Base-by-base conservation (phyloP, 1,140 invertebrate species). In the Pentalonia nigronervosa region DNA sequence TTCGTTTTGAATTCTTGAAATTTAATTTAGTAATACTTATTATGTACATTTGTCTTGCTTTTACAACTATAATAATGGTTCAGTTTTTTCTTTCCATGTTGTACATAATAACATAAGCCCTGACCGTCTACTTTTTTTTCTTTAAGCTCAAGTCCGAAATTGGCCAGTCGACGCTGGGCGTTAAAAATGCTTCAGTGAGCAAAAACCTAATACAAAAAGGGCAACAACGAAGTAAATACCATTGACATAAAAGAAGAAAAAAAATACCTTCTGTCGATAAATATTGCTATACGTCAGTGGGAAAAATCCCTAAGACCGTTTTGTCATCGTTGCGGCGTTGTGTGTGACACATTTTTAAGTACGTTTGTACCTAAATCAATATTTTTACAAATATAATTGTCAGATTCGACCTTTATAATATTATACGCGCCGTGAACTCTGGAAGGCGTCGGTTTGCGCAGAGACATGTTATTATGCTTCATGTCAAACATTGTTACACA, bases 321-420 rank as follows among this genome's bases (percentile, higher is more conserved):
- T 76, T 76, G 60, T 76, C 60, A 76, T 76, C 60, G 14, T n/a
- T 76, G 30, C 30, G 14, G 30, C 30, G 30, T 67, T 67, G 60
- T 76, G n/a, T 76, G n/a, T n/a, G 60, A 76, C 60, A 76, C n/a
- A 76, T 76, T 76, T 76, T 76, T 76, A 76, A 76, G 60, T 76
- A 76, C n/a, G 17, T 76, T n/a, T 76, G 60, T 0, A n/a, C 60
- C 60, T 76, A 76, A 76, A 76, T 76, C 60, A 76, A 76, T 76
- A 76, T 76, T n/a, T 76, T 76, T 76, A 20, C n/a, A 76, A 76
- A 76, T 30, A 76, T n/a, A 76, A 53, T 76, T 76, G 60, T n/a
- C 60, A 76, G 60, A 76, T 76, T 7, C 4, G 17, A 76, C 60
- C 60, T 14, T n/a, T n/a, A n/a, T 67, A n/a, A n/a, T 67, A n/a